phyloP scores from a whole-genome alignment of 1,140 invertebrate genomes.

The Brachionus rubens region DNA sequence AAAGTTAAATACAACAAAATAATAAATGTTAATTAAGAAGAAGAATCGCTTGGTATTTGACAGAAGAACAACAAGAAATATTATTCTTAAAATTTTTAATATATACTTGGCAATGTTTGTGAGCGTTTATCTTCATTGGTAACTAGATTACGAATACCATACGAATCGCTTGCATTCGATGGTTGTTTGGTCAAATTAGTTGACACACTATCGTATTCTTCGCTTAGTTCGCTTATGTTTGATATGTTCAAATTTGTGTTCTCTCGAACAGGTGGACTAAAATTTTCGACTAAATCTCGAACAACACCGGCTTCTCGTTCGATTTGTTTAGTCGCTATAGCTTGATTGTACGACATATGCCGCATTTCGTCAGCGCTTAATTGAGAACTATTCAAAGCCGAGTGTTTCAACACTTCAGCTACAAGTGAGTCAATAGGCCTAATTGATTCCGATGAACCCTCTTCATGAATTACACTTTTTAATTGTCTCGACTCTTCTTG shows the following conservation, averaged over 20 bases:
- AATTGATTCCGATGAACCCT: neutral
- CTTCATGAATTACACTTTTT: neutral
- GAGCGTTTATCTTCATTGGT: neutral
- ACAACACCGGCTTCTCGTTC: neutral
- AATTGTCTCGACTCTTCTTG: neutral
- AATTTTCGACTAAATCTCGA: neutral
- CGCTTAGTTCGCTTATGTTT: neutral
- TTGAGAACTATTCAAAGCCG: neutral
- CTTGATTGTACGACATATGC: constrained; percentile 11
- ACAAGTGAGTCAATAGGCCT: neutral
- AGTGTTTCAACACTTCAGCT: neutral
- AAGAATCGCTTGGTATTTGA: neutral
- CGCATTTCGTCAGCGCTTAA: constrained; percentile 1
- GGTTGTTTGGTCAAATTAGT: constrained; percentile 2
- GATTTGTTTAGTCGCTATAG: neutral
- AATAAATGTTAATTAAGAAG: no score
- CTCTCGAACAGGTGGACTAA: neutral
- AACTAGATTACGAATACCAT: neutral
- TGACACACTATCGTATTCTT: neutral
- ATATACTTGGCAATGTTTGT: constrained; percentile 32
- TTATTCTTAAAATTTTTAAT: constrained; percentile 1
- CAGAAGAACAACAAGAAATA: neutral
- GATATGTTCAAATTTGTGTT: neutral
- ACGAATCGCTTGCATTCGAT: neutral
- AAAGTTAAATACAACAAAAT: no score